These are phyloP conservation scores for Synergus laeviventris DNA, from an alignment of 2,888 invertebrate genomes.

Conservation along the genomic window DNA sequence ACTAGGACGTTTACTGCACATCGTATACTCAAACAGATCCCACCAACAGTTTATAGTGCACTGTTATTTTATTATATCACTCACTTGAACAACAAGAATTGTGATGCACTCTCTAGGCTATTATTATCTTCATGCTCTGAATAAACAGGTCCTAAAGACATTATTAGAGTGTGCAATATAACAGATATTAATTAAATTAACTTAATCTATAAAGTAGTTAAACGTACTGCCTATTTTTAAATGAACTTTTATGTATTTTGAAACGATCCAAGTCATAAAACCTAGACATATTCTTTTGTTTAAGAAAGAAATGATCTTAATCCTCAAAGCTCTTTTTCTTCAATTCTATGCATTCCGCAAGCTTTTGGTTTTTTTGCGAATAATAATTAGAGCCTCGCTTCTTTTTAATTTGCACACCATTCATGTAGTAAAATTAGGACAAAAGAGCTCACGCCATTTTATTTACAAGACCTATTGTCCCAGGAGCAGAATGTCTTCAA, in stretches of 20 bases:
- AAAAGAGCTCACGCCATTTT: constrained; percentile 23
- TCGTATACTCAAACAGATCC: neutral
- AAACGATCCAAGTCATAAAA: neutral
- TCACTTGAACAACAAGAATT: constrained; percentile 11
- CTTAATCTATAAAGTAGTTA: too few species aligned
- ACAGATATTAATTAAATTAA: too few species aligned
- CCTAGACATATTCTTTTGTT: neutral
- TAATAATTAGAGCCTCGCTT: constrained; percentile 20
- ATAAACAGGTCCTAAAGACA: neutral
- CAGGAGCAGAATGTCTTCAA: constrained; percentile 38
- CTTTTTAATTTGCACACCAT: constrained; percentile 36
- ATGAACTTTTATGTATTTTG: neutral
- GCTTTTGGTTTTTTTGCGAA: neutral
- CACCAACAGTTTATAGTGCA: constrained; percentile 11
- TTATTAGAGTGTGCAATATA: too few species aligned
- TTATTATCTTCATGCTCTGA: neutral
- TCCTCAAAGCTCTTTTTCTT: neutral
- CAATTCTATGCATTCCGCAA: neutral
- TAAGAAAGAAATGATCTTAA: neutral
- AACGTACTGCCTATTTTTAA: too few species aligned
- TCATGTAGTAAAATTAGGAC: constrained; percentile 32
- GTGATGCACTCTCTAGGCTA: too few species aligned
- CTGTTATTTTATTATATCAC: neutral
- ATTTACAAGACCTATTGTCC: constrained; percentile 40
- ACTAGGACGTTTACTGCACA: neutral